Conservation (phyloP, 1,140 invertebrate genomes). For the Aphidius gifuensis region DNA sequence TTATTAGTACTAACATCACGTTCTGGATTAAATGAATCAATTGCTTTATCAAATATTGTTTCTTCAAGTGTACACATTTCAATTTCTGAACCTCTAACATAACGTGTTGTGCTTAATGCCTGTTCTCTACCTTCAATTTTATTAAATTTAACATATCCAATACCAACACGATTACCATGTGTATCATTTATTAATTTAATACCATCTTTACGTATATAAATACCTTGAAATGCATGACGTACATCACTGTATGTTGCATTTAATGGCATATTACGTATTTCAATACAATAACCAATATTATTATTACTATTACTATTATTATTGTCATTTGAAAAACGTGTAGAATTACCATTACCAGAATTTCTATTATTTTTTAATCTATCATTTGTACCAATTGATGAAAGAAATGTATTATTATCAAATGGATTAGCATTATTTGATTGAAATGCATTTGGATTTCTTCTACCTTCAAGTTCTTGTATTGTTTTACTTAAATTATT, state of each 20-base stretch:
- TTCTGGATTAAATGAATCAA: conserved; percentile 61
- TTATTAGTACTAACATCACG: conserved; percentile 44
- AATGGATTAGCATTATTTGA: conserved; percentile 7
- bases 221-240: conserved; percentile 73
- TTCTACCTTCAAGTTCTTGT: conserved; percentile 59
- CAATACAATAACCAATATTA: conserved; percentile 62
- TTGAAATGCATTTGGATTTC: conserved; percentile 63
- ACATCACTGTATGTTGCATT: conserved; percentile 75
- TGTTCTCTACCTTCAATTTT: conserved; percentile 65
- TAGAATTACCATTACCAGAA: conserved; percentile 15
- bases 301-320: conserved; percentile 55
- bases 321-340: conserved; percentile 34
- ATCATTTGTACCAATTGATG: conserved; percentile 27
- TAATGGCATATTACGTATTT: conserved; percentile 66
- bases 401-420: background rate
- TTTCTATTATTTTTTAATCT: conserved; percentile 29
- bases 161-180: conserved; percentile 73
- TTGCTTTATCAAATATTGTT: conserved; percentile 62
- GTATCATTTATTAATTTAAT: conserved; percentile 82
- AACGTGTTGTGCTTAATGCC: conserved; percentile 59
- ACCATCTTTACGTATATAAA: conserved; percentile 76
- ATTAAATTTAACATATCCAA: conserved; percentile 76
- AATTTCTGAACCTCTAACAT: conserved; percentile 59
- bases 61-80: conserved; percentile 63
- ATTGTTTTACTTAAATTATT: conserved; percentile 51